Evolutionary conservation across 2,797 vertebrate species (phyloP).

Genomic region (Varecia variegata): DNA sequence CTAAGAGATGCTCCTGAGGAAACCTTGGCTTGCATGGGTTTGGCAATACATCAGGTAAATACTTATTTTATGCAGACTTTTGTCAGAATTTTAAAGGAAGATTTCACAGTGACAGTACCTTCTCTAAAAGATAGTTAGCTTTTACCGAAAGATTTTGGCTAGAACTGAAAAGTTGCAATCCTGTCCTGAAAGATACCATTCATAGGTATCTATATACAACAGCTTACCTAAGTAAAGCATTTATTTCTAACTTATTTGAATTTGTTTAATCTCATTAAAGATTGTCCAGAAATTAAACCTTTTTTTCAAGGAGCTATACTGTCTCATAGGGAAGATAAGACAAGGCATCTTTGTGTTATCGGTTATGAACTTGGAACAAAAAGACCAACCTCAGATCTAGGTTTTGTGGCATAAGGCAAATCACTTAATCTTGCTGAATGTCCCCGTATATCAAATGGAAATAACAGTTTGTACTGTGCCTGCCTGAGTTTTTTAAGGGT

Average conservation of each 20-base stretch:
- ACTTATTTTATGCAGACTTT: not conserved
- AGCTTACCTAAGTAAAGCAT: not conserved
- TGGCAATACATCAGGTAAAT: constrained; percentile 96
- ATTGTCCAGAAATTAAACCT: not conserved
- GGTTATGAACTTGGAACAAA: not conserved
- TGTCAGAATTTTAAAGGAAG: not conserved
- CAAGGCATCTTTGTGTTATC: not conserved
- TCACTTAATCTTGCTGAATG: not conserved
- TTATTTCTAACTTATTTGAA: constrained; percentile 10
- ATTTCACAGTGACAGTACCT: not conserved
- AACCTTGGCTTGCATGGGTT: constrained; percentile 93
- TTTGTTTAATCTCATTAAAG: constrained; percentile 41
- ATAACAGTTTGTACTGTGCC: not conserved
- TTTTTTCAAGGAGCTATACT: not conserved
- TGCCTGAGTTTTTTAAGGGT: not conserved
- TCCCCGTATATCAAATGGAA: not conserved
- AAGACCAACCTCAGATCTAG: not conserved
- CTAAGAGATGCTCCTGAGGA: constrained; percentile 93
- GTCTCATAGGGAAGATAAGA: not conserved
- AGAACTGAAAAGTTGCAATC: not conserved
- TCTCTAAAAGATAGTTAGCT: constrained; percentile 30
- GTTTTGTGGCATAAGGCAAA: not conserved
- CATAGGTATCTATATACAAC: not conserved
- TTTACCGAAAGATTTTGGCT: not conserved
- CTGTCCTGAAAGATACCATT: not conserved